Evolutionary conservation across 2,797 vertebrate species (phyloP), one percentile per base, ranked within the genome.

Genomic region (Sebastes variabilis): DNA sequence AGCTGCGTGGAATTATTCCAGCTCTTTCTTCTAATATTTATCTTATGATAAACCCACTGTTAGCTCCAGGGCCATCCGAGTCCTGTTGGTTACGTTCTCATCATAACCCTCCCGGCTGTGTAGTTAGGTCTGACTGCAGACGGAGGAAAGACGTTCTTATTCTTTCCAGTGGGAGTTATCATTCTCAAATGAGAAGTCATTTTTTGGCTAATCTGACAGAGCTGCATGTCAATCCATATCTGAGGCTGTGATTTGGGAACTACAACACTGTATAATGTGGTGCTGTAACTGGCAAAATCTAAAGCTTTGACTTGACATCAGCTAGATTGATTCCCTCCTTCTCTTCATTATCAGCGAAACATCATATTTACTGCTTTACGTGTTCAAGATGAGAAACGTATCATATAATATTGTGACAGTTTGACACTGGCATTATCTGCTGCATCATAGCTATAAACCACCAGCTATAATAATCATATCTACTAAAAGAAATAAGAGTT

Each of bases 1-100:
- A 86, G 75, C 83, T 69, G 55, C 82, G 80, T 86, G 72, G 79
- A 88, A 88, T 88, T 83, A 86, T 89, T 90, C 76, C 72, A 84
- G 91, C 75, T 85, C 72, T 91, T 92, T 87, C 83, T 83, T 88
- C 87, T 88, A 92, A 91, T 93, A 93, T 94, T 90, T 92, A 90
- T 92, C 83, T 86, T 88, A 77, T 89, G 83, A 93, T 93, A 94
- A 92, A 92, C 66, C 77, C 87, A 73, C 85, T 83, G 88, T 84
- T 91, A 80, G 87, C 91, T 94, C 77, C 72, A 55, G 85, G 87
- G 83, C 85, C 82, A 84, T 84, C 72, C 4, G 29, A 90, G 84
- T 84, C 66, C 75, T 93, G 82, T 92, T 91, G 86, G 73, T 83
- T 89, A 90, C 87, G 71, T 85, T 90, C 84, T 89, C 85, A 85